These are phyloP conservation scores for Garra rufa DNA, from an alignment of 2,113 vertebrate species.

Conservation along the genomic window DNA sequence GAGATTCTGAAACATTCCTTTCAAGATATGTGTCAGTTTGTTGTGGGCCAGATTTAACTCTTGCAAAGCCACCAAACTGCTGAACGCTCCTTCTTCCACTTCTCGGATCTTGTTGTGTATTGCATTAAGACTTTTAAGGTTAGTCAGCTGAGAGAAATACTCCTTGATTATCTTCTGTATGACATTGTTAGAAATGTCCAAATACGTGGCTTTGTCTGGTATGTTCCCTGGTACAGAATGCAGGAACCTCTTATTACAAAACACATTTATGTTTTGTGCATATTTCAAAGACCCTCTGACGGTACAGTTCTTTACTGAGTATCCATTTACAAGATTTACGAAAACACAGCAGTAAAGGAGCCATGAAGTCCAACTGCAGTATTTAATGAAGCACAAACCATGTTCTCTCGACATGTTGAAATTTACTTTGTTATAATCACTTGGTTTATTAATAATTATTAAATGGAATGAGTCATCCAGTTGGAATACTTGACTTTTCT, in stretches of 20 bases:
- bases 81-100: conserved; percentile 30
- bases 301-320: conserved; percentile 18
- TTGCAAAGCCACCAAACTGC: conserved; percentile 8
- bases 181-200: conserved; percentile 16
- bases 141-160: conserved; percentile 19
- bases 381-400: not conserved
- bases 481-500: not conserved
- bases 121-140: conserved; percentile 34
- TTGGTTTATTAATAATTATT: too few relatives aligned
- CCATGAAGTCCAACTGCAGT: not conserved
- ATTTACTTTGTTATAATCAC: not conserved
- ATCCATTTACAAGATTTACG: conserved; percentile 7
- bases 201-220: not conserved
- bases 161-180: not conserved
- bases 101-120: conserved; percentile 6
- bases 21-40: not conserved
- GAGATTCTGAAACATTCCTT: not conserved
- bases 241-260: conserved; percentile 25
- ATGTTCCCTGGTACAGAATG: not conserved
- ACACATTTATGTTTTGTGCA: not conserved
- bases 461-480: not conserved
- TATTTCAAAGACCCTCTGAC: conserved; percentile 2
- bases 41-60: conserved; percentile 22
- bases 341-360: not conserved
- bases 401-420: not conserved